A percentile compares a stretch with the other conserved stretches of the same genome.
These are phyloP conservation scores for Galleria mellonella DNA, from an alignment of 1,140 invertebrate genomes.

Conservation along the genomic window DNA sequence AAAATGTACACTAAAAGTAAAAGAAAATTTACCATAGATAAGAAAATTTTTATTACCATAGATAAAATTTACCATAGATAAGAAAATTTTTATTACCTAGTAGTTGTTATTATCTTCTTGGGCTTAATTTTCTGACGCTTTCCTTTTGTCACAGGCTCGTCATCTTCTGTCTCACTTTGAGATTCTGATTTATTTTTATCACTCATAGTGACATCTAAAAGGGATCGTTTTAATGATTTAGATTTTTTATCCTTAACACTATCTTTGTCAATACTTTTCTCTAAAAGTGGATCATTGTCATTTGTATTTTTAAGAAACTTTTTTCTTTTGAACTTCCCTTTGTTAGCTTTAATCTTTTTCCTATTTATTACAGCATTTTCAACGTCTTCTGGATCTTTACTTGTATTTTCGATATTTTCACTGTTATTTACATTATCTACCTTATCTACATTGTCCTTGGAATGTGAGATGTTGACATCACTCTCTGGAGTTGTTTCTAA, in stretches of 20 bases:
- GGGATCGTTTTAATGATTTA: constrained; percentile 57
- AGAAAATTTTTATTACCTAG: constrained; percentile 33
- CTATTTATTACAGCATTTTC: constrained; percentile 37
- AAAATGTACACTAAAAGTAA: too few relatives aligned
- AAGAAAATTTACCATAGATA: background rate
- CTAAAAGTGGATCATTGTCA: constrained; percentile 21
- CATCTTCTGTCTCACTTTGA: constrained; percentile 65
- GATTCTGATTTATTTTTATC: constrained; percentile 68
- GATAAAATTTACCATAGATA: background rate
- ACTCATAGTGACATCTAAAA: constrained; percentile 46
- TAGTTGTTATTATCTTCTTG: constrained; percentile 56
- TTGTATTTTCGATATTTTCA: constrained; percentile 19
- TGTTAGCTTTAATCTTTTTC: constrained; percentile 63
- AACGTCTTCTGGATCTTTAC: constrained; percentile 30
- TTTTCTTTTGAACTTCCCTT: constrained; percentile 58
- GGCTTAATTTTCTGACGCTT: constrained; percentile 69
- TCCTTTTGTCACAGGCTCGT: constrained; percentile 46
- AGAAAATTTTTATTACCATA: too few relatives aligned
- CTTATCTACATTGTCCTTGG: constrained; percentile 43
- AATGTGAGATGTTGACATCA: constrained; percentile 41
- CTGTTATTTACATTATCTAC: constrained; percentile 21
- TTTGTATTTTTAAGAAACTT: constrained; percentile 27
- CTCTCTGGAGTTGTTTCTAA: constrained; percentile 50
- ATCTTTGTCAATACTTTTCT: constrained; percentile 30
- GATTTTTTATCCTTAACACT: constrained; percentile 35